phyloP scores from a whole-genome alignment of 2,113 vertebrate genomes.

The Zapornia atra region DNA sequence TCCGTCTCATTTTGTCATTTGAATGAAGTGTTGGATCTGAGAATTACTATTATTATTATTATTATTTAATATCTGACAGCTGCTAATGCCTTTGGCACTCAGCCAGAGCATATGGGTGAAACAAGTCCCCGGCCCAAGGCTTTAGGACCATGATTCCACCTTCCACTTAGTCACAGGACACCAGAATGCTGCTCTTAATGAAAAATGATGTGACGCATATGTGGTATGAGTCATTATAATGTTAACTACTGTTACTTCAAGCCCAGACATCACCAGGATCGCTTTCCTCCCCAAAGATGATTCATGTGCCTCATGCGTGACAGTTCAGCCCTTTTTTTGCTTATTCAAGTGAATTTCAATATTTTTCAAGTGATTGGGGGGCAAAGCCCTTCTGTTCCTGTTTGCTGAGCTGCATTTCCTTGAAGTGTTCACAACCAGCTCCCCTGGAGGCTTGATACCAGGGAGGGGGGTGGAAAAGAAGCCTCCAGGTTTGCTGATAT shows the following conservation, averaged over 20 bases:
- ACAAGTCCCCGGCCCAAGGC: neutral
- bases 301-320: slow-evolving; percentile 61
- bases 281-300: slow-evolving; percentile 37
- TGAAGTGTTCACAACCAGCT: neutral
- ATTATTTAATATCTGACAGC: neutral
- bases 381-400: neutral
- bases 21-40: slow-evolving; percentile 19
- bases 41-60: neutral
- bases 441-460: neutral
- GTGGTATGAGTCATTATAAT: slow-evolving; percentile 62
- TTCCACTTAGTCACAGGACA: slow-evolving; percentile 53
- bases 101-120: neutral
- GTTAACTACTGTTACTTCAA: slow-evolving; percentile 66
- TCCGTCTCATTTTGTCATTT: neutral
- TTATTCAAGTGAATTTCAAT: slow-evolving; percentile 50
- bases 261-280: slow-evolving; percentile 2
- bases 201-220: slow-evolving; percentile 56
- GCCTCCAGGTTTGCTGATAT: neutral
- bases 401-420: neutral
- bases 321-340: slow-evolving; percentile 54
- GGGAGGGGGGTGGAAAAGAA: neutral
- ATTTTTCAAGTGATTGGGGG: neutral
- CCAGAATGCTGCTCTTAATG: slow-evolving; percentile 48
- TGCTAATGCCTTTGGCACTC: neutral
- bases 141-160: slow-evolving; percentile 1